phyloP scores from a whole-genome alignment of 2,888 invertebrate genomes.

The Pseudolycoriella hygida region DNA sequence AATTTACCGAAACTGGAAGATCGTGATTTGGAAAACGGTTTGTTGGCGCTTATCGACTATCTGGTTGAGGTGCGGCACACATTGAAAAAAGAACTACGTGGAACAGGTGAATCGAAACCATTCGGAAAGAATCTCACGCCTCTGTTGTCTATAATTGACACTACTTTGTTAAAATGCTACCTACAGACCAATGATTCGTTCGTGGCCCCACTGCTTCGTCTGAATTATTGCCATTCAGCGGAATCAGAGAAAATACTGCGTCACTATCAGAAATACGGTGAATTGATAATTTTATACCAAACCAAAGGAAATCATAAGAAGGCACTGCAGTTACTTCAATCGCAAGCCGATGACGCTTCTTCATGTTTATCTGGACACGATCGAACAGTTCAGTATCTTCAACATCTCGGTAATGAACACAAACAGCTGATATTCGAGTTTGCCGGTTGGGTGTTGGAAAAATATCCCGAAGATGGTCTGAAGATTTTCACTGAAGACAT shows the following conservation, averaged over 20 bases:
- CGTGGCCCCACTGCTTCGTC: slow-evolving; percentile 74
- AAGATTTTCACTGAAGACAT: slow-evolving; percentile 76
- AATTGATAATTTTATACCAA: slow-evolving; percentile 89
- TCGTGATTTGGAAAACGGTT: slow-evolving; percentile 70
- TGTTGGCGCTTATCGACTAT: slow-evolving; percentile 78
- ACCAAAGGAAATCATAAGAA: slow-evolving; percentile 83
- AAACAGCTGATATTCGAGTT: slow-evolving; percentile 84
- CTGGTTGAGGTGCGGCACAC: slow-evolving; percentile 56
- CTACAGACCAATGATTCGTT: slow-evolving; percentile 92
- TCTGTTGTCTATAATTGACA: slow-evolving; percentile 85
- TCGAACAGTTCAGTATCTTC: slow-evolving; percentile 77
- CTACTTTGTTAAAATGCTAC: slow-evolving; percentile 92
- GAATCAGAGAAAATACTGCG: slow-evolving; percentile 83
- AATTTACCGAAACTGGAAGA: slow-evolving; percentile 39
- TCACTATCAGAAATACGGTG: slow-evolving; percentile 74
- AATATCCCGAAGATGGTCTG: slow-evolving; percentile 76
- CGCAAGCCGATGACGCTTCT: slow-evolving; percentile 39
- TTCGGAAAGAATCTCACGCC: slow-evolving; percentile 29
- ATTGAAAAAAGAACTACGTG: slow-evolving; percentile 23
- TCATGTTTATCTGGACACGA: slow-evolving; percentile 65
- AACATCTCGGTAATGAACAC: slow-evolving; percentile 65
- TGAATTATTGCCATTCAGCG: slow-evolving; percentile 83
- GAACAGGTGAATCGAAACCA: slow-evolving; percentile 12
- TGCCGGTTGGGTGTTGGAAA: slow-evolving; percentile 77
- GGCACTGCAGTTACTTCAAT: slow-evolving; percentile 72